phyloP scores from a whole-genome alignment of 2,888 invertebrate species.

The Frankliniella fusca region DNA sequence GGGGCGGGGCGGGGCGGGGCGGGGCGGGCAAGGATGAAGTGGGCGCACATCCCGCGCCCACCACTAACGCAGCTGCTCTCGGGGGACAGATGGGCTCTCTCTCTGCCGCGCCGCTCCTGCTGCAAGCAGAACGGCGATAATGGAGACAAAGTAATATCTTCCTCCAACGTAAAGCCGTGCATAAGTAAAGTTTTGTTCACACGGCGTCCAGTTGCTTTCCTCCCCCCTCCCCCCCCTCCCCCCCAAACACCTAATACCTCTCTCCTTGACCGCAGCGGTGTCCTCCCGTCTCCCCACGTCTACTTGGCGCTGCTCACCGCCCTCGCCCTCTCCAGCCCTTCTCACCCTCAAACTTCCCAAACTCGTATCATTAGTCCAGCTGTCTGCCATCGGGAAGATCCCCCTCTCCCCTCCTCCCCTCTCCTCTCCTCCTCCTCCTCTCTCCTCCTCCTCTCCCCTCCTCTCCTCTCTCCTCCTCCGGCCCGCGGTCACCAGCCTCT shows the following conservation, averaged over 20 bases:
- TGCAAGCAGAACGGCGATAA: not conserved
- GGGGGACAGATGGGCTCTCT: not conserved
- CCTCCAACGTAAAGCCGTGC: too few relatives aligned
- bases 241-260: not conserved
- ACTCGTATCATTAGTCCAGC: slow-evolving; percentile 20
- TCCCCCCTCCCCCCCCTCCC: not conserved
- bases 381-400: not conserved
- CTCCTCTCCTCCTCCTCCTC: not conserved
- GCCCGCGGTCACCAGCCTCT: too few relatives aligned
- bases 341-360: not conserved
- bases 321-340: too few relatives aligned
- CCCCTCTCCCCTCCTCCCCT: not conserved
- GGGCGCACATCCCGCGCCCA: slow-evolving; percentile 3
- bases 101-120: not conserved
- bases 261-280: slow-evolving; percentile 5
- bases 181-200: not conserved
- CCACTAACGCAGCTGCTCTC: not conserved
- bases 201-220: not conserved
- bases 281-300: not conserved
- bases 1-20: not conserved
- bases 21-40: not conserved
- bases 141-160: too few relatives aligned
- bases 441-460: not conserved
- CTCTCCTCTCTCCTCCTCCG: too few relatives aligned
- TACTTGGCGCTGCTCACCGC: not conserved